These are phyloP conservation scores for Synanthedon andrenaeformis DNA, from an alignment of 2,888 invertebrate genomes.

Conservation along the genomic window DNA sequence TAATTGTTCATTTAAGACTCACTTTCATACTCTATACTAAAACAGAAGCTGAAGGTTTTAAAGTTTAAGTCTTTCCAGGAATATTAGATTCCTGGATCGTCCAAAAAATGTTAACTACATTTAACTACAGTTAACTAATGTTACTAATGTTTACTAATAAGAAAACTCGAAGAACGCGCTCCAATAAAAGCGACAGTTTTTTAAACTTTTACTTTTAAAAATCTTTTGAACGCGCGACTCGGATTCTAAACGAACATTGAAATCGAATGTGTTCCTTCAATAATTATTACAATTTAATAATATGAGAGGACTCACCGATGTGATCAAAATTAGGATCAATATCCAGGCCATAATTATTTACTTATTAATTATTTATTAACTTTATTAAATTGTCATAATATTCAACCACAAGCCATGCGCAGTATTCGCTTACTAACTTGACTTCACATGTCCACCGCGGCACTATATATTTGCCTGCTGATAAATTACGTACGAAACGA, in stretches of 20 bases:
- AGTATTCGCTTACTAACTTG: constrained; percentile 16
- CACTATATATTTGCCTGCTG: constrained; percentile 28
- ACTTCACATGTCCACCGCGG: constrained; percentile 29
- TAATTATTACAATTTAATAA: too few species aligned
- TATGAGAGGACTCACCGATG: constrained; percentile 29
- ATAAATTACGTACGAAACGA: constrained; percentile 19
- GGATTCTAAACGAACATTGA: too few species aligned
- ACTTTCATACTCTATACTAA: too few species aligned
- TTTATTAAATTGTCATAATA: constrained; percentile 17
- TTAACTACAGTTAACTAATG: too few species aligned
- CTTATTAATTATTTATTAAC: constrained; percentile 11
- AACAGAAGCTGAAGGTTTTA: too few species aligned
- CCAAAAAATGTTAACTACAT: too few species aligned
- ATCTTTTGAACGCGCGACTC: neutral
- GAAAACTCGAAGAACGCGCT: neutral
- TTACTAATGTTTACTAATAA: neutral
- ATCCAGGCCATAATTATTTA: constrained; percentile 34
- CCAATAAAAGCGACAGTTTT: constrained; percentile 16
- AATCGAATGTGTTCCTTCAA: too few species aligned
- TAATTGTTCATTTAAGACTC: too few species aligned
- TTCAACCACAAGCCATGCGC: constrained; percentile 14
- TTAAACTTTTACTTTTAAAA: constrained; percentile 29
- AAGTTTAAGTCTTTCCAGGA: too few species aligned
- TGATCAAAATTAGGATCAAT: constrained; percentile 28
- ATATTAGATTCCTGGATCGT: too few species aligned